Conservation (phyloP, 2,113 vertebrate genomes). For the Bucco capensis region DNA sequence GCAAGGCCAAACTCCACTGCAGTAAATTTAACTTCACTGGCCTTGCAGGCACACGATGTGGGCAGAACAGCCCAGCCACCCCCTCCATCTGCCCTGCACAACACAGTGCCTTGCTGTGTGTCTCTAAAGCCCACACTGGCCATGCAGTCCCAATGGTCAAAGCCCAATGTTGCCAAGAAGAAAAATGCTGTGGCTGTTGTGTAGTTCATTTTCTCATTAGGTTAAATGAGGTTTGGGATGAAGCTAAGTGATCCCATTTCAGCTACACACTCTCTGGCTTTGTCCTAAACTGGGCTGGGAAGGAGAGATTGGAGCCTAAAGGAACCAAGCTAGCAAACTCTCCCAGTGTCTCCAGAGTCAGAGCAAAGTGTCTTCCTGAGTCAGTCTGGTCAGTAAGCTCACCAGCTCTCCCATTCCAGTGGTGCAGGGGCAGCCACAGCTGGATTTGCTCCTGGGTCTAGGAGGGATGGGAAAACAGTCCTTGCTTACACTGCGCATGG, state of each 20-base stretch:
- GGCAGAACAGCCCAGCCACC: not conserved
- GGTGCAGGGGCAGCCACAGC: not conserved
- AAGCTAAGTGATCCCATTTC: rapidly evolving
- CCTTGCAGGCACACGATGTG: not conserved
- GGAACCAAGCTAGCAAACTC: not conserved
- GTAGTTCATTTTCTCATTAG: not conserved
- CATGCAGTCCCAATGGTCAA: not conserved
- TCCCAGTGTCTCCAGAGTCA: not conserved
- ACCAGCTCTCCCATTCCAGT: rapidly evolving
- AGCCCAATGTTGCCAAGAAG: rapidly evolving
- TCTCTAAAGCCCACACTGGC: rapidly evolving
- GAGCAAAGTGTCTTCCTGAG: not conserved
- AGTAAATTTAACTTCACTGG: rapidly evolving
- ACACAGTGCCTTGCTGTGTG: not conserved
- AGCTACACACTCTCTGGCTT: not conserved
- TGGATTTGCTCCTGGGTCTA: not conserved
- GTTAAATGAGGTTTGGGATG: not conserved
- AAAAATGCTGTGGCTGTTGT: not conserved
- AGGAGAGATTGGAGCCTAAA: not conserved
- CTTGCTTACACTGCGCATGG: rapidly evolving
- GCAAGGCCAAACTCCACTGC: not conserved
- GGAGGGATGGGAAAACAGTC: not conserved
- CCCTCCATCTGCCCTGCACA: rapidly evolving
- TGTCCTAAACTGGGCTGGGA: not conserved
- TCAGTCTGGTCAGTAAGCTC: not conserved